These are phyloP conservation scores for Plagodis pulveraria DNA, from an alignment of 2,888 invertebrate genomes.

Conservation along the genomic window DNA sequence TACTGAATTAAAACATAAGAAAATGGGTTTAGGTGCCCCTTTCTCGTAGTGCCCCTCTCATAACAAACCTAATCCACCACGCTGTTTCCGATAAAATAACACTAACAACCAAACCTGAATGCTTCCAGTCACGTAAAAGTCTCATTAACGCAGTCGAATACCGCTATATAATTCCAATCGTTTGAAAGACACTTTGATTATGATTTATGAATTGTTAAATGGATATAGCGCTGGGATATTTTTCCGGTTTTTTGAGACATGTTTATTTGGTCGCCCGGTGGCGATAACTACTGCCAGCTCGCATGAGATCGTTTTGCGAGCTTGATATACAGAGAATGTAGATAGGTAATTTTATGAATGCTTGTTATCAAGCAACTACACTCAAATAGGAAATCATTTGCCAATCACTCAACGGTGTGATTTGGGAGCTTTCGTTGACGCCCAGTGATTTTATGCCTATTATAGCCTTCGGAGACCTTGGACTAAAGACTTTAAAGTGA, in stretches of 20 bases:
- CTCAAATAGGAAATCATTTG: too few relatives aligned
- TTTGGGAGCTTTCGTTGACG: too few relatives aligned
- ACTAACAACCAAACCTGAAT: slow-evolving; percentile 41
- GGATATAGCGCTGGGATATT: slow-evolving; percentile 8
- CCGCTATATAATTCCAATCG: slow-evolving; percentile 43
- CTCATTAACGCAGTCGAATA: slow-evolving; percentile 52
- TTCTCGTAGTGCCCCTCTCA: neutral
- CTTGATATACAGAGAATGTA: too few relatives aligned
- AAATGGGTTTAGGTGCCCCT: neutral
- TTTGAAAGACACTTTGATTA: slow-evolving; percentile 47
- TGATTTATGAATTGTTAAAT: slow-evolving; percentile 40
- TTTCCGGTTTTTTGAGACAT: neutral
- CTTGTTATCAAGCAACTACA: too few relatives aligned
- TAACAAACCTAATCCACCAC: slow-evolving; percentile 8
- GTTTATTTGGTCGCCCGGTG: neutral
- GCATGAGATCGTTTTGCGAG: too few relatives aligned
- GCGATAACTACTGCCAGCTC: too few relatives aligned
- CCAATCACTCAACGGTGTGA: too few relatives aligned
- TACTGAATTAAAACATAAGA: too few relatives aligned
- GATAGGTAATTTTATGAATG: too few relatives aligned
- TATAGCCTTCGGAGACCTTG: too few relatives aligned
- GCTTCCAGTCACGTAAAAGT: slow-evolving; percentile 52
- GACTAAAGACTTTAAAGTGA: too few relatives aligned
- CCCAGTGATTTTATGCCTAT: too few relatives aligned
- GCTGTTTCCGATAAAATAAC: slow-evolving; percentile 41